These are phyloP conservation scores for Epiblema foenella DNA, from an alignment of 2,888 invertebrate species.

Conservation along the genomic window DNA sequence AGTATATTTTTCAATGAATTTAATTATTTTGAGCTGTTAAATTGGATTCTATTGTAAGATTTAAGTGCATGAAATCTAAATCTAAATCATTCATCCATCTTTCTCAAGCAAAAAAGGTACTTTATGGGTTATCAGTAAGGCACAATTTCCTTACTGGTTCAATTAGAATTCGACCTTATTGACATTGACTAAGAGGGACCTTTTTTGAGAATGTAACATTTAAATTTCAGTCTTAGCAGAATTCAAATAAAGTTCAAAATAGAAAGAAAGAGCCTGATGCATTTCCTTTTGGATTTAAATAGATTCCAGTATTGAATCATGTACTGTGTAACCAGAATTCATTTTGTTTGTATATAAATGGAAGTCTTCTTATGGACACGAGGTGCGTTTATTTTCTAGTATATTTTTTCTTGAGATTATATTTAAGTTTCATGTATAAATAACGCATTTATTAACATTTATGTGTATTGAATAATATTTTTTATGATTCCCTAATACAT, in stretches of 20 bases:
- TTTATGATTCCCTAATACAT: slow-evolving; percentile 14
- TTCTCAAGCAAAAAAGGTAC: too few relatives aligned
- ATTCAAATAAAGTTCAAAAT: not conserved
- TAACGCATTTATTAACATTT: slow-evolving; percentile 35
- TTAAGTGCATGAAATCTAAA: not conserved
- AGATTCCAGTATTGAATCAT: not conserved
- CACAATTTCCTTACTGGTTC: too few relatives aligned
- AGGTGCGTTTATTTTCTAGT: not conserved
- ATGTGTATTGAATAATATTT: slow-evolving; percentile 17
- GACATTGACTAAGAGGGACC: too few relatives aligned
- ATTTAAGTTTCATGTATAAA: slow-evolving; percentile 34
- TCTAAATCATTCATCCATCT: not conserved
- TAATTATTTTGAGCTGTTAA: not conserved
- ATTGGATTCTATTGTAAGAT: not conserved
- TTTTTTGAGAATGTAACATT: not conserved
- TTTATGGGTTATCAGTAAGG: too few relatives aligned
- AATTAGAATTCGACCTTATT: too few relatives aligned
- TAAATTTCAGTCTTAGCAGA: not conserved
- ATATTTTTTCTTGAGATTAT: slow-evolving; percentile 20
- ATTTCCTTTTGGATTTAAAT: not conserved
- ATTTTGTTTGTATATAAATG: not conserved
- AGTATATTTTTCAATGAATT: slow-evolving; percentile 1
- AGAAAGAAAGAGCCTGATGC: not conserved
- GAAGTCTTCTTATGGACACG: not conserved
- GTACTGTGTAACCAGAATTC: not conserved